phyloP scores from a whole-genome alignment of 1,140 invertebrate species.

The Drosophila parabipectinata region DNA sequence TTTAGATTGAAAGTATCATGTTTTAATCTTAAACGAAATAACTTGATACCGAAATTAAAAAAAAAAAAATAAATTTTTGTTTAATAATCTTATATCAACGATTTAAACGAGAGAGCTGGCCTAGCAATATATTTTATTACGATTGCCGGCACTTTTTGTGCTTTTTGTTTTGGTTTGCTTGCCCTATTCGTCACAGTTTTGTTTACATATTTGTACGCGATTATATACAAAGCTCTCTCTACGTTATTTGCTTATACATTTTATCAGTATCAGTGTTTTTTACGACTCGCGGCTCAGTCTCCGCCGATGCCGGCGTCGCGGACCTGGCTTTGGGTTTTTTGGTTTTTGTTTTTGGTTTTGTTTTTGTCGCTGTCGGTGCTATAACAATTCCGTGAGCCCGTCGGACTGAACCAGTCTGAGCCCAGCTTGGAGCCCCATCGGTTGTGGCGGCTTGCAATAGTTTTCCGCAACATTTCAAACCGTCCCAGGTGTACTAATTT shows the following conservation, averaged over 20 bases:
- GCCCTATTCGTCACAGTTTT: slow-evolving; percentile 38
- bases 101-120: not conserved
- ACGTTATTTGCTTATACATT: slow-evolving; percentile 52
- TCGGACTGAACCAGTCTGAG: slow-evolving; percentile 62
- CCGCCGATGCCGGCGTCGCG: slow-evolving; percentile 10
- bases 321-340: slow-evolving; percentile 27
- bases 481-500: slow-evolving; percentile 25
- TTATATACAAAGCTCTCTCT: not conserved
- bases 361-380: slow-evolving; percentile 21
- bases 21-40: too few relatives aligned
- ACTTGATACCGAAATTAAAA: too few relatives aligned
- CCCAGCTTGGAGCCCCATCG: slow-evolving; percentile 56
- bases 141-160: slow-evolving; percentile 43
- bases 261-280: slow-evolving; percentile 48
- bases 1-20: not conserved
- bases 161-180: slow-evolving; percentile 35
- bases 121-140: slow-evolving; percentile 6
- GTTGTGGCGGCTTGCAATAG: slow-evolving; percentile 53
- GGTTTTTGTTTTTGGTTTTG: not conserved
- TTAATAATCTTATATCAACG: not conserved
- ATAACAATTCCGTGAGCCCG: slow-evolving; percentile 63
- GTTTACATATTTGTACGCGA: not conserved
- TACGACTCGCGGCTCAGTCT: slow-evolving; percentile 16
- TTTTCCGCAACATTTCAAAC: slow-evolving; percentile 16
- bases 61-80: not conserved